Evolutionary conservation across 37 sponge, comb jelly and placozoan species (phyloP), one percentile per base, ranked within the genome.

Genomic region (Hormiphora californensis): DNA sequence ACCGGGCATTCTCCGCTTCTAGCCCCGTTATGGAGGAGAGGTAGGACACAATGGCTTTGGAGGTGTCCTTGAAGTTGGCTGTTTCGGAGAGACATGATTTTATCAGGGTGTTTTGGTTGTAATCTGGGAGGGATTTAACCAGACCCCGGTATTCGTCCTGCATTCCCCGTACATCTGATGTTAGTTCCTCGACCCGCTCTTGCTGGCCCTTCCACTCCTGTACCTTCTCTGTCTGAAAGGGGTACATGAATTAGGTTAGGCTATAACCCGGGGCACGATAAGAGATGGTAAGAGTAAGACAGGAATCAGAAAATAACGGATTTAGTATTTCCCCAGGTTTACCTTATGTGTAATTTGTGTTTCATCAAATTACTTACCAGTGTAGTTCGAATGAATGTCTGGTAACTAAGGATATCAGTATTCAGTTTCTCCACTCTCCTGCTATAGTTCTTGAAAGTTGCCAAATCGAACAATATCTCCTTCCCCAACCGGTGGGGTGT

Each of bases 401-500:
- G 81, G 25, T 73, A 73, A 46, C 25, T 73, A 11, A 19, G 19
- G 27, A 73, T 36, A n/a, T 73, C 81, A 33, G 32, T 43, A 4
- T 43, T 43, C 25, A 73, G 32, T 15, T 46, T 43, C 1, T 73
- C 81, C 7, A 73, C 25, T 33, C 81, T 43, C 46, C 43, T 73
- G 81, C 43, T 43, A 36, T 43, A 46, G 41, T 43, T 73, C 46
- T 73, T 73, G 38, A 73, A 73, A 22, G 46, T 46, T 1, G 43
- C 43, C 46, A 73, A 43, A 22, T 73, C 46, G 22, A 43, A 33
- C 23, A 73, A 30, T 39, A 73, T n/a, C 81, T 73, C 81, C 81
- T 73, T 73, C 17, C 81, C 81, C 46, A 73, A 43, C 9, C 81
- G 46, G 40, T 73, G 81, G 2, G 81, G 81, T n/a, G 40, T 46